These are phyloP conservation scores for Odontomyia ornata DNA, from an alignment of 2,888 invertebrate species.

Conservation along the genomic window DNA sequence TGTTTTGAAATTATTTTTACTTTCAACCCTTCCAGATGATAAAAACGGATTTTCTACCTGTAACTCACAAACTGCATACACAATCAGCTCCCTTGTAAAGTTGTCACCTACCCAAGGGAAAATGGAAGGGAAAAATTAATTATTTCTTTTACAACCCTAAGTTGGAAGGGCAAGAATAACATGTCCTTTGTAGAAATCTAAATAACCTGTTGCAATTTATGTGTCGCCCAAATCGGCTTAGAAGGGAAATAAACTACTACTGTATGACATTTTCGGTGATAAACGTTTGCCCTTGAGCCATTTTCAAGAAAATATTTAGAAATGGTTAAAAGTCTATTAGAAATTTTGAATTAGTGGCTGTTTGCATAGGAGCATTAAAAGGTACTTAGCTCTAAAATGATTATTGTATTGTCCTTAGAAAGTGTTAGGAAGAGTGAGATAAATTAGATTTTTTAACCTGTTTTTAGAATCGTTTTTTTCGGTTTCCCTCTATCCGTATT, in stretches of 20 bases:
- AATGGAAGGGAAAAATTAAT: background rate
- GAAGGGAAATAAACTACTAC: background rate
- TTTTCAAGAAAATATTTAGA: background rate
- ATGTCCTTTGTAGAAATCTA: background rate
- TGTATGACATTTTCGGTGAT: too few species aligned
- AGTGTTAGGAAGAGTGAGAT: background rate
- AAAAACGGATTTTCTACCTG: background rate
- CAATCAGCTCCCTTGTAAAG: background rate
- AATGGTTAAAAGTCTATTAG: background rate
- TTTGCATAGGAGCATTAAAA: background rate
- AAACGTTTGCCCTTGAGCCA: too few species aligned
- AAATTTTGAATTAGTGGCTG: background rate
- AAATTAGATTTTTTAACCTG: too few species aligned
- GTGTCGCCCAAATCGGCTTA: background rate
- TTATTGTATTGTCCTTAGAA: background rate
- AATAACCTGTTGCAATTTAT: slow-evolving; percentile 10
- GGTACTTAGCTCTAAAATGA: background rate
- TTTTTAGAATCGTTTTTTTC: too few species aligned
- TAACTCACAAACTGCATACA: background rate
- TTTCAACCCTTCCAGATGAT: background rate
- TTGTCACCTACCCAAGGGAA: background rate
- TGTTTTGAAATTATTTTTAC: too few species aligned
- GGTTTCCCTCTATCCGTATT: too few species aligned
- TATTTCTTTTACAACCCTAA: background rate
- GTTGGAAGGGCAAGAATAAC: background rate